phyloP scores from a whole-genome alignment of 2,888 invertebrate genomes.

The Mythimna ferrago region DNA sequence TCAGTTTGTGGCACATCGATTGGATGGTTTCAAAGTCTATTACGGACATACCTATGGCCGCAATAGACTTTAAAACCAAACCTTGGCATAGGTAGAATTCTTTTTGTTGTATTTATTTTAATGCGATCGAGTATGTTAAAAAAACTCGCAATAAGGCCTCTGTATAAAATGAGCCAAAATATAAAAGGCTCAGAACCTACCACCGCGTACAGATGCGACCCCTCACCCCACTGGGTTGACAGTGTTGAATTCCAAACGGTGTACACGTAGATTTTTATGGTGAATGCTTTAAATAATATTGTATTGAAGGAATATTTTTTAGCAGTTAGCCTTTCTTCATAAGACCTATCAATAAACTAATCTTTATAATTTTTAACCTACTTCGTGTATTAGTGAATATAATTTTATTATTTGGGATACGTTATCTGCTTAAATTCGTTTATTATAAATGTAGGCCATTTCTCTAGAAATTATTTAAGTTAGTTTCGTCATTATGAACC shows the following conservation, averaged over 20 bases:
- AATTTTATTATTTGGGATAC: conserved; percentile 15
- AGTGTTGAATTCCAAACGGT: conserved; percentile 1
- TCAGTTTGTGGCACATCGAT: too few relatives aligned
- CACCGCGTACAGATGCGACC: background rate
- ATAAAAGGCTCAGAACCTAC: background rate
- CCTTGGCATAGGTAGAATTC: too few relatives aligned
- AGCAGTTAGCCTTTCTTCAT: conserved; percentile 10
- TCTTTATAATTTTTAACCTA: background rate
- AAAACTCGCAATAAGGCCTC: too few relatives aligned
- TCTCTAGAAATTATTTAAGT: background rate
- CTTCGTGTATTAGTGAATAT: conserved; percentile 10
- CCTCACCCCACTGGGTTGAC: too few relatives aligned
- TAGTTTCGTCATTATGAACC: background rate
- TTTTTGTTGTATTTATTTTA: too few relatives aligned
- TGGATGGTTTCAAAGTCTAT: too few relatives aligned
- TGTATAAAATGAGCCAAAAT: too few relatives aligned
- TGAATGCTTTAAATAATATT: conserved; percentile 51
- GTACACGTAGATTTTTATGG: conserved; percentile 11
- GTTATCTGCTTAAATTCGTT: conserved; percentile 8
- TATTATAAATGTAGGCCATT: background rate
- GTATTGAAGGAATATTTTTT: conserved; percentile 4
- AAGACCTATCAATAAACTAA: background rate
- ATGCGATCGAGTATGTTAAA: too few relatives aligned
- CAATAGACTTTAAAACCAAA: too few relatives aligned
- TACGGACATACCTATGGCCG: too few relatives aligned